Evolutionary conservation across 2,797 vertebrate genomes (phyloP), one percentile per base, ranked within the genome.

Genomic region (Neosilurus mollespiculum): DNA sequence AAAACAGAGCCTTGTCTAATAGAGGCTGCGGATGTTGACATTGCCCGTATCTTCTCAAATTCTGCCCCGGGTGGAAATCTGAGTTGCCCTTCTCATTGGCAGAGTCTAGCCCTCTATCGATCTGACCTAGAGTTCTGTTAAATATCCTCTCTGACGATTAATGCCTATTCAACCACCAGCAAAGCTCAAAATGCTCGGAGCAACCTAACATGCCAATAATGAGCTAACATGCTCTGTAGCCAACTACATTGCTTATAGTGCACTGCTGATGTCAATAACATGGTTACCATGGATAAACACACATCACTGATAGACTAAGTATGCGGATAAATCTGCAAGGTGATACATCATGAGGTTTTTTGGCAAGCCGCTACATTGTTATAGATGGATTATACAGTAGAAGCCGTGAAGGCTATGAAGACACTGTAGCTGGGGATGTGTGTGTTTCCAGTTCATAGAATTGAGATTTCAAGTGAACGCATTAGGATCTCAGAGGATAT

Each of bases 31-130:
- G 87, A 89, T 86, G 87, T 83, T 24, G 22, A 58, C 3, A 61
- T 69, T 49, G 53, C 53, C 37, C 22, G 26, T 24, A 20, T 58
- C 15, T 22, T 72, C 84, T 90, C 83, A 9, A 70, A 88, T 90
- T 90, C 73, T 88, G 88, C 85, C 67, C 20, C 20, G 62, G 81
- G 81, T 22, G n/a, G 88, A 86, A 90, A 90, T 37, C 80, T 2
- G 81, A 90, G 78, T 61, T 61, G 16, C 59, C 70, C 8, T 49
- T 80, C 62, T 83, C 76, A 54, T 80, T 84, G 75, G 75, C 75
- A 78, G 18, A 43, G 59, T 66, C 71, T n/a, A 61, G 75, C 61
- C 78, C 72, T 61, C 15, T 58, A 83, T 88, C 22, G 83, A 87
- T 75, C 75, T 18, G 58, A 26, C 16, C 75, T 5, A 10, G 83